Conservation (phyloP, 2,113 vertebrate genomes). For the Mirounga angustirostris region DNA sequence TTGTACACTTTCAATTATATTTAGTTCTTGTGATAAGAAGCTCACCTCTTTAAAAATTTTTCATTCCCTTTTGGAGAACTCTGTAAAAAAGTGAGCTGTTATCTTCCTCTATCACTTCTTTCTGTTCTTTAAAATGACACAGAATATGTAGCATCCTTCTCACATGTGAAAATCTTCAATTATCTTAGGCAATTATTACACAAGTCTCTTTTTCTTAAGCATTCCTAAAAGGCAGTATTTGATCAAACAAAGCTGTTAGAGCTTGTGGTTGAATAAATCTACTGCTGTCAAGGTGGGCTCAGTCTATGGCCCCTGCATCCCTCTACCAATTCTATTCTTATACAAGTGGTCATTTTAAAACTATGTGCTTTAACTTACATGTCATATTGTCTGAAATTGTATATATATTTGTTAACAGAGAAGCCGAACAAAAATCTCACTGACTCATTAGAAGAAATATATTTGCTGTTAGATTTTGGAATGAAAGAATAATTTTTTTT, state of each 20-base stretch:
- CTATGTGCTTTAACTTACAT: not conserved
- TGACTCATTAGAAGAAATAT: not conserved
- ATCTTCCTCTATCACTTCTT: not conserved
- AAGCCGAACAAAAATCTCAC: not conserved
- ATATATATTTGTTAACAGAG: not conserved
- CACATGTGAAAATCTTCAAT: not conserved
- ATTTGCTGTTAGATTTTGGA: conserved; percentile 19
- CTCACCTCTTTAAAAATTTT: not conserved
- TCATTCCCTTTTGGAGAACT: not conserved
- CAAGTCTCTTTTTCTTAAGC: not conserved
- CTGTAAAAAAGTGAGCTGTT: not conserved
- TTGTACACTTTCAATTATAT: not conserved
- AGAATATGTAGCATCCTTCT: not conserved
- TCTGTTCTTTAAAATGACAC: not conserved
- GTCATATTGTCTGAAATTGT: not conserved
- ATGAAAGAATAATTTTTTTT: not conserved
- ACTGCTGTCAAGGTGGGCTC: not conserved
- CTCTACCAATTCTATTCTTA: not conserved
- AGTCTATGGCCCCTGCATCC: not conserved
- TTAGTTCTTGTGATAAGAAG: not conserved
- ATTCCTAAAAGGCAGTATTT: not conserved
- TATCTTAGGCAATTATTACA: not conserved
- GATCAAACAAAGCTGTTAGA: not conserved
- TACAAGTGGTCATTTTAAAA: not conserved
- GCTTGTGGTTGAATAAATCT: not conserved